These are phyloP conservation scores for Catocala nupta DNA, from an alignment of 2,888 invertebrate species.

Conservation along the genomic window DNA sequence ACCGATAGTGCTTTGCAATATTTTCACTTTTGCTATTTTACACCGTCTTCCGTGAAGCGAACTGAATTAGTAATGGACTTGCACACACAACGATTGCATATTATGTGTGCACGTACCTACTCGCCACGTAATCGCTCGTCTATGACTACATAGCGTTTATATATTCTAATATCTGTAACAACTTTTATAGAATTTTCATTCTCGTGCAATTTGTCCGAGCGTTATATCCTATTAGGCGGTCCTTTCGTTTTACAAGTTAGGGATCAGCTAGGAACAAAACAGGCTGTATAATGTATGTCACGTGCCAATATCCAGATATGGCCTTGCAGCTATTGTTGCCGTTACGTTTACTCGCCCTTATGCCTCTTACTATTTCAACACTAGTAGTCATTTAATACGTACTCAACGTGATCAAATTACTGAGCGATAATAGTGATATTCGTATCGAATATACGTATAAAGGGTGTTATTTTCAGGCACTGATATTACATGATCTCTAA, in stretches of 20 bases:
- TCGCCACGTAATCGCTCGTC: neutral
- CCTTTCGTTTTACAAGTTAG: slow-evolving; percentile 7
- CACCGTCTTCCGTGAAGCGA: slow-evolving; percentile 12
- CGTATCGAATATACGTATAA: neutral
- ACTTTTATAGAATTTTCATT: neutral
- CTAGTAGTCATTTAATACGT: slow-evolving; percentile 21
- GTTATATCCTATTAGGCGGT: slow-evolving; percentile 6
- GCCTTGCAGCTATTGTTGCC: slow-evolving; percentile 36
- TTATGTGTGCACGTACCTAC: neutral
- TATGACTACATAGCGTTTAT: neutral
- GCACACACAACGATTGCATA: neutral
- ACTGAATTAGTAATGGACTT: slow-evolving; percentile 13
- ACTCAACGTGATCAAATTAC: slow-evolving; percentile 22
- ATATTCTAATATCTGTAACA: slow-evolving; percentile 2
- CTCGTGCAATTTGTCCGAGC: slow-evolving; percentile 2
- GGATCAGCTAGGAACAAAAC: slow-evolving; percentile 33
- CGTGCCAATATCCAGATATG: slow-evolving; percentile 29
- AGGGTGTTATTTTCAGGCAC: neutral
- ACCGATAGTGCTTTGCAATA: slow-evolving; percentile 28
- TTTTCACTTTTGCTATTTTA: slow-evolving; percentile 37
- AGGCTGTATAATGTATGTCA: slow-evolving; percentile 20
- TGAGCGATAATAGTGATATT: neutral
- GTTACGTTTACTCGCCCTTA: slow-evolving; percentile 22
- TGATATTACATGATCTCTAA: neutral
- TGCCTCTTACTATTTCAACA: slow-evolving; percentile 34